A percentile compares a stretch with the other conserved stretches of the same genome.
These are phyloP conservation scores for Lanistes nyassanus DNA, from an alignment of 1,140 invertebrate genomes.

Conservation along the genomic window DNA sequence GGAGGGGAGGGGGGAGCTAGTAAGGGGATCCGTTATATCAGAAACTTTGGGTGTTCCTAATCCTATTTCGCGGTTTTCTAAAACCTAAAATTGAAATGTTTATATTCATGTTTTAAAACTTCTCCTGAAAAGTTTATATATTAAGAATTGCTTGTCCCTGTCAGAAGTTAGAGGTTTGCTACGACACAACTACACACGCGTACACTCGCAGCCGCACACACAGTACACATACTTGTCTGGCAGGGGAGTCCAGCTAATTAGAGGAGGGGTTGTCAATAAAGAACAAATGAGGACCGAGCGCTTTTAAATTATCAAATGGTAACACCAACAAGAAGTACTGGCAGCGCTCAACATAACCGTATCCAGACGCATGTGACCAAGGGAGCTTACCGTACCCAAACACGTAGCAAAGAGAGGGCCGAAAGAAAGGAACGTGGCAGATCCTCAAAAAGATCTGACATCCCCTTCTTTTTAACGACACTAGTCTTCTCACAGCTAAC, in stretches of 20 bases:
- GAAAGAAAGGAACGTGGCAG: too few species aligned
- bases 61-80: background rate
- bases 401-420: too few species aligned
- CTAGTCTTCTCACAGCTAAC: background rate
- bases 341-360: too few species aligned
- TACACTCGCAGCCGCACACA: constrained; percentile 7
- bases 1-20: background rate
- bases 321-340: too few species aligned
- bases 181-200: background rate
- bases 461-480: too few species aligned
- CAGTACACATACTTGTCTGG: background rate
- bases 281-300: too few species aligned
- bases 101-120: background rate
- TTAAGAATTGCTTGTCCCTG: background rate
- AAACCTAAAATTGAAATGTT: background rate
- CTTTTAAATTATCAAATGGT: too few species aligned
- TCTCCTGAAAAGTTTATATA: background rate
- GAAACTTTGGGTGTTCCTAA: background rate
- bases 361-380: too few species aligned
- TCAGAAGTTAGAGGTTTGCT: background rate
- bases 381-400: too few species aligned
- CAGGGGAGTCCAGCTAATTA: too few species aligned
- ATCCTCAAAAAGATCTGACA: too few species aligned
- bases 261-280: too few species aligned
- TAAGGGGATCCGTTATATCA: background rate